Evolutionary conservation across 2,797 vertebrate genomes (phyloP).

Genomic region (Serranus cabrilla): DNA sequence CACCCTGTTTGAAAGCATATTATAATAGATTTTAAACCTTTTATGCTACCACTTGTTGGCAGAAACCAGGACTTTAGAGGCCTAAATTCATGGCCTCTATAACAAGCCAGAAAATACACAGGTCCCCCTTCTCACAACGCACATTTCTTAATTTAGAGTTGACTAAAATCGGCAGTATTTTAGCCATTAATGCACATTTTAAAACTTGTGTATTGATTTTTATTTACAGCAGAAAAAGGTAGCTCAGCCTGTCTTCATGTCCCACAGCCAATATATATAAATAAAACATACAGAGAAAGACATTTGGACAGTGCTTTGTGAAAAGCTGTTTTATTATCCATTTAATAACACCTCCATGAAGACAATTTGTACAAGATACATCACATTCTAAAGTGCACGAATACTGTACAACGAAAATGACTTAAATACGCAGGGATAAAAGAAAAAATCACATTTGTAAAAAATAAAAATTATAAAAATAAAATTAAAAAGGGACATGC

Average conservation of each 20-base stretch:
- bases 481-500: constrained; percentile 78
- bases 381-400: constrained; percentile 91
- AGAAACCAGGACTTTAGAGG: neutral
- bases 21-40: neutral
- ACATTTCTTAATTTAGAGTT: neutral
- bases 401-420: constrained; percentile 89
- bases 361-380: constrained; percentile 91
- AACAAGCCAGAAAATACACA: constrained; percentile 11
- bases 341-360: constrained; percentile 89
- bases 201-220: neutral
- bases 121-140: neutral
- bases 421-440: constrained; percentile 87
- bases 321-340: constrained; percentile 90
- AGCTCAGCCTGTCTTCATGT: neutral
- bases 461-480: constrained; percentile 71
- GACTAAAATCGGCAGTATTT: neutral
- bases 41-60: neutral
- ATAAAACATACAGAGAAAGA: constrained; percentile 56
- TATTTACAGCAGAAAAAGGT: neutral
- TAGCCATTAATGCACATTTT: neutral
- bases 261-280: neutral
- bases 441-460: constrained; percentile 74
- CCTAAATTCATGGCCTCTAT: constrained; percentile 2
- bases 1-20: neutral
- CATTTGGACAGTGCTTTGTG: constrained; percentile 77